phyloP scores from a whole-genome alignment of 2,888 invertebrate species.

The Leucozona laternaria region DNA sequence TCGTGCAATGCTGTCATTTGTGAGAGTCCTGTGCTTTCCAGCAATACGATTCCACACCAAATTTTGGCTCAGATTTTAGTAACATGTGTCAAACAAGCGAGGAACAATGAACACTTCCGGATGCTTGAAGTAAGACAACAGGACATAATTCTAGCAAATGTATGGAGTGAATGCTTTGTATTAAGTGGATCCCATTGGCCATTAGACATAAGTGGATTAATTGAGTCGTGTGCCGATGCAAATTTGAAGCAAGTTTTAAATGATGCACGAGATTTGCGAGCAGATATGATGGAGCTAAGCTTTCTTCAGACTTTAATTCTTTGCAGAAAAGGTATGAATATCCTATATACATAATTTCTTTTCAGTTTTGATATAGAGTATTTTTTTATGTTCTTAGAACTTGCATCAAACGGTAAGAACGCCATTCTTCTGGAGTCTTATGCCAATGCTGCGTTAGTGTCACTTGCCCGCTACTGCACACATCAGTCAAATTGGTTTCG shows the following conservation, averaged over 20 bases:
- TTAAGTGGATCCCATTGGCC: constrained; percentile 86
- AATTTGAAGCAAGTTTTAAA: constrained; percentile 81
- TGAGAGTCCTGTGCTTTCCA: constrained; percentile 52
- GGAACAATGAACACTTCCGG: constrained; percentile 85
- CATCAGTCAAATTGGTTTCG: constrained; percentile 82
- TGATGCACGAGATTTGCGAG: constrained; percentile 82
- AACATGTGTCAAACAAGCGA: constrained; percentile 85
- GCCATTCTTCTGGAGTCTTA: constrained; percentile 80
- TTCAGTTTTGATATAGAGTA: background rate
- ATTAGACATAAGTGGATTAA: constrained; percentile 83
- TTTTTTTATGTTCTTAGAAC: constrained; percentile 78
- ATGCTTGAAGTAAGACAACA: constrained; percentile 84
- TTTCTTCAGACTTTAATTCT: constrained; percentile 84
- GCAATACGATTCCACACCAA: constrained; percentile 84
- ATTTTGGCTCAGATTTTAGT: constrained; percentile 86
- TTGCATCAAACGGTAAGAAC: constrained; percentile 79
- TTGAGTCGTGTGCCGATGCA: constrained; percentile 80
- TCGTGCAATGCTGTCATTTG: constrained; percentile 3
- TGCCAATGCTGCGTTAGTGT: constrained; percentile 80
- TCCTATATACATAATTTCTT: background rate
- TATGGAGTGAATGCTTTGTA: constrained; percentile 86
- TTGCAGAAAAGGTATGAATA: constrained; percentile 84
- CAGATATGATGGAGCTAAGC: constrained; percentile 84
- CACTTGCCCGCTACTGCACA: constrained; percentile 82
- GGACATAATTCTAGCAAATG: constrained; percentile 85